These are phyloP conservation scores for Petrocephalus zakoni DNA, from an alignment of 2,113 vertebrate genomes.

Conservation along the genomic window DNA sequence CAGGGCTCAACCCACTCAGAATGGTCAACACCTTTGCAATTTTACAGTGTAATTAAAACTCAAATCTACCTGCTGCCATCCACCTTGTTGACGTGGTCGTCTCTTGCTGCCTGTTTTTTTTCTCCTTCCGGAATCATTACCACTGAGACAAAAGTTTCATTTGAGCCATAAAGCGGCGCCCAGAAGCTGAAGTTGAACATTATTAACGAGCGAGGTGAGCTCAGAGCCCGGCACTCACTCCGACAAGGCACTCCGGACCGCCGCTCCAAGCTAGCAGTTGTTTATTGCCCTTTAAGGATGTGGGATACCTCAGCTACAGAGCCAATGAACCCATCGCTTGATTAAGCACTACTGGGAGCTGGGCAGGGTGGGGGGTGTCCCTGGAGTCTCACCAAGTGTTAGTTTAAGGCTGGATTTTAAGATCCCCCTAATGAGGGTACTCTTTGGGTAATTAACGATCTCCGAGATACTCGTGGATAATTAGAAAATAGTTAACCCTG, in stretches of 20 bases:
- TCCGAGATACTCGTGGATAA: constrained; percentile 66
- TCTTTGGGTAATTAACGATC: constrained; percentile 63
- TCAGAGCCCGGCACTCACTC: constrained; percentile 43
- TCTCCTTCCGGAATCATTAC: background rate
- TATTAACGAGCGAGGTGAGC: constrained; percentile 47
- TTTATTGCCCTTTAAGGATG: constrained; percentile 61
- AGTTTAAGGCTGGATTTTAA: constrained; percentile 69
- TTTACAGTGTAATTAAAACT: constrained; percentile 24
- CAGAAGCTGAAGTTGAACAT: constrained; percentile 40
- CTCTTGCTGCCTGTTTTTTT: background rate
- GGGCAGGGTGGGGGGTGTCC: constrained; percentile 48
- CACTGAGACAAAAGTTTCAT: background rate
- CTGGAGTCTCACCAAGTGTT: constrained; percentile 64
- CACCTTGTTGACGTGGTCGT: background rate
- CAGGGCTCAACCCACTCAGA: constrained; percentile 27
- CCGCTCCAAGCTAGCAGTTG: constrained; percentile 63
- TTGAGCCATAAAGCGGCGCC: constrained; percentile 25
- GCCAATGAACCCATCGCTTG: constrained; percentile 71
- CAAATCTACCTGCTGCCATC: background rate
- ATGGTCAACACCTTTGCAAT: constrained; percentile 27
- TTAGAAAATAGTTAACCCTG: constrained; percentile 57
- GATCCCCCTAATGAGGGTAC: constrained; percentile 70
- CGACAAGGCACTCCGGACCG: constrained; percentile 46
- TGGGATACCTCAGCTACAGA: constrained; percentile 69
- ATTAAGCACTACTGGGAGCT: constrained; percentile 67